These are phyloP conservation scores for Chaunax sp. DNA, from an alignment of 2,797 vertebrate species.

Conservation along the genomic window DNA sequence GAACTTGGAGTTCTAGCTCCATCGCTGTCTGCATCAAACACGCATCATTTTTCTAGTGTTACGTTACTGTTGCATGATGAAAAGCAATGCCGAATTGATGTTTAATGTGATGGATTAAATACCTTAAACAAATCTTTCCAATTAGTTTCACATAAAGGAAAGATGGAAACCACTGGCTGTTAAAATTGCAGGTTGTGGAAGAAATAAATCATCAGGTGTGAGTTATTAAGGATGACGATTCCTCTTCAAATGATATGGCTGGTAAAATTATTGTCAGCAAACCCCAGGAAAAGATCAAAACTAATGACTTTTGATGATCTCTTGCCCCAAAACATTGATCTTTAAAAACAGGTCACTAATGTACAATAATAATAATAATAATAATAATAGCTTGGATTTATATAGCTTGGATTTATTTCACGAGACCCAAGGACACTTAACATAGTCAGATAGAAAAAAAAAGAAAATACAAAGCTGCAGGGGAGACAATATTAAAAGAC, in stretches of 20 bases:
- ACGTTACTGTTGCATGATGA: neutral
- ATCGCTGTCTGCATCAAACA: neutral
- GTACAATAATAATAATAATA: too few species aligned
- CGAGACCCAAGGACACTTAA: too few species aligned
- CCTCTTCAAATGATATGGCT: neutral
- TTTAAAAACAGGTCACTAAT: too few species aligned
- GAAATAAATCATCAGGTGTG: neutral
- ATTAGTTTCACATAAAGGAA: neutral
- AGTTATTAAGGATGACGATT: neutral
- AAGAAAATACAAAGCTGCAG: too few species aligned
- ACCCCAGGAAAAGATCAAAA: constrained; percentile 4
- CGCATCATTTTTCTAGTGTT: neutral
- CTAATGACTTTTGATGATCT: neutral
- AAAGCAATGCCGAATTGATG: neutral
- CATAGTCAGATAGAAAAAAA: too few species aligned
- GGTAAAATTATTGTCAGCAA: constrained; percentile 11
- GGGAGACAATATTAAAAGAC: too few species aligned
- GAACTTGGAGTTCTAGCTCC: too few species aligned
- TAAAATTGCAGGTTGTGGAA: too few species aligned
- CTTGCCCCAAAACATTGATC: neutral
- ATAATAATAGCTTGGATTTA: too few species aligned
- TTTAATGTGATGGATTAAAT: neutral
- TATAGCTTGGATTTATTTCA: too few species aligned
- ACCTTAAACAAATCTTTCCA: neutral
- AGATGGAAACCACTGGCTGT: neutral